A percentile compares a stretch with the other conserved stretches of the same genome.
Conservation (phyloP, 2,797 vertebrate genomes). For the Acrossocheilus fasciatus region DNA sequence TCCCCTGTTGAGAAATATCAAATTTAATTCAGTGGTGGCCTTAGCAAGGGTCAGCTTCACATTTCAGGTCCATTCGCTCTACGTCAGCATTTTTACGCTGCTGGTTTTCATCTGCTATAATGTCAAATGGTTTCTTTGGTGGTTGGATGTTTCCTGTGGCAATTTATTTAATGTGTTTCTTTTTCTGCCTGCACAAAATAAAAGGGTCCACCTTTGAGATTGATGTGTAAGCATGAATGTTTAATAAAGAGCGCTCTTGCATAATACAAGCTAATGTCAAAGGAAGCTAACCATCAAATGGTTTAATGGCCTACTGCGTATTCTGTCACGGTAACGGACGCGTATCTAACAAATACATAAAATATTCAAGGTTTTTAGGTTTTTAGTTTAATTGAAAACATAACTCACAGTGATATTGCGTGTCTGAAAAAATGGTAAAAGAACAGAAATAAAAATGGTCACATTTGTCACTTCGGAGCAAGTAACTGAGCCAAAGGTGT, state of each 20-base stretch:
- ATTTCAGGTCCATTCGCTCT: background rate
- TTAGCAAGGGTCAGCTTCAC: slow-evolving; percentile 32
- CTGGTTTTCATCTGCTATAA: slow-evolving; percentile 19
- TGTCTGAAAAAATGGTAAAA: slow-evolving; percentile 25
- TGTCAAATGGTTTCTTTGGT: slow-evolving; percentile 21
- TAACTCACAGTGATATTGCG: slow-evolving; percentile 20
- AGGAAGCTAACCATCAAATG: slow-evolving; percentile 5
- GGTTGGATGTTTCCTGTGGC: slow-evolving; percentile 20
- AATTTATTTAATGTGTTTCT: slow-evolving; percentile 30
- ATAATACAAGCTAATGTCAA: slow-evolving; percentile 13
- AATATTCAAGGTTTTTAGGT: slow-evolving; percentile 40
- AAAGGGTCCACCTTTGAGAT: slow-evolving; percentile 32
- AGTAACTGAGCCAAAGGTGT: slow-evolving; percentile 37
- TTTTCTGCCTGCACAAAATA: slow-evolving; percentile 10
- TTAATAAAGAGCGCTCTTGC: slow-evolving; percentile 22
- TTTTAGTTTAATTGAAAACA: slow-evolving; percentile 26
- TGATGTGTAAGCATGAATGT: slow-evolving; percentile 31
- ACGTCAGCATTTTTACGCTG: slow-evolving; percentile 23
- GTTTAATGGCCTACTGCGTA: slow-evolving; percentile 7
- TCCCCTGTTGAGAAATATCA: slow-evolving; percentile 40
- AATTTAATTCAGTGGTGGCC: slow-evolving; percentile 15
- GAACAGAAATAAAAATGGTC: background rate
- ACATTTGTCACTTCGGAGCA: slow-evolving; percentile 12
- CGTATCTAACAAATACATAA: slow-evolving; percentile 21
- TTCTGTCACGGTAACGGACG: slow-evolving; percentile 10